These are phyloP conservation scores for Trichacis sp. DNA, from an alignment of 2,888 invertebrate genomes.

Conservation along the genomic window DNA sequence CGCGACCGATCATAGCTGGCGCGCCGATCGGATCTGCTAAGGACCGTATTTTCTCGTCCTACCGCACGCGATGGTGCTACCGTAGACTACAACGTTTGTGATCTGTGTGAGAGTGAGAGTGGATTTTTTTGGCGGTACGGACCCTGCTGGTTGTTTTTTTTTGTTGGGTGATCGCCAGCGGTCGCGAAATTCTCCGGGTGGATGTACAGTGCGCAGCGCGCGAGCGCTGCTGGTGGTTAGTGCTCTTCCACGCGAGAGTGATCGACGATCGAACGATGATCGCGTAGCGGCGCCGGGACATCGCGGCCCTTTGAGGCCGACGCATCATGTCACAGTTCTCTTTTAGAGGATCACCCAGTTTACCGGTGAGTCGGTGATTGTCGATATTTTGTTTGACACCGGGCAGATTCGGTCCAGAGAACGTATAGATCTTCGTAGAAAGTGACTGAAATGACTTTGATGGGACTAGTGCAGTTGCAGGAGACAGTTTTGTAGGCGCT, in stretches of 20 bases:
- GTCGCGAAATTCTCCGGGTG: constrained; percentile 10
- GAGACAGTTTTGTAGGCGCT: too few species aligned
- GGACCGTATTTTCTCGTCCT: not conserved
- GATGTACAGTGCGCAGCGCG: constrained; percentile 31
- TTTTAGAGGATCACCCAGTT: constrained; percentile 76
- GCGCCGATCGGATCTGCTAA: constrained; percentile 66
- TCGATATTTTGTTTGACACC: too few species aligned
- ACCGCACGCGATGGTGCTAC: constrained; percentile 1
- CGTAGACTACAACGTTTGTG: constrained; percentile 17
- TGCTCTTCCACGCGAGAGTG: constrained; percentile 23
- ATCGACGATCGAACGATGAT: constrained; percentile 58
- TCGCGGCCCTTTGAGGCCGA: constrained; percentile 70
- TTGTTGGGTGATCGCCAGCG: constrained; percentile 8
- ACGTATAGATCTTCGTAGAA: not conserved
- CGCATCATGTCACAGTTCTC: constrained; percentile 79
- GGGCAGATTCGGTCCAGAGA: too few species aligned
- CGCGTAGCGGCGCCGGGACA: constrained; percentile 65
- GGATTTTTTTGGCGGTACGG: constrained; percentile 9
- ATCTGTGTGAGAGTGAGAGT: constrained; percentile 32
- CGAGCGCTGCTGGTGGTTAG: constrained; percentile 25
- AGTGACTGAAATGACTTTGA: too few species aligned
- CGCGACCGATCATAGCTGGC: constrained; percentile 69
- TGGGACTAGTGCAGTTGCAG: too few species aligned
- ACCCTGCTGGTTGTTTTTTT: too few species aligned
- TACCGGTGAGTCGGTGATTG: constrained; percentile 71